Evolutionary conservation across 2,888 invertebrate species (phyloP).

Genomic region (Drosophila paucipuncta): DNA sequence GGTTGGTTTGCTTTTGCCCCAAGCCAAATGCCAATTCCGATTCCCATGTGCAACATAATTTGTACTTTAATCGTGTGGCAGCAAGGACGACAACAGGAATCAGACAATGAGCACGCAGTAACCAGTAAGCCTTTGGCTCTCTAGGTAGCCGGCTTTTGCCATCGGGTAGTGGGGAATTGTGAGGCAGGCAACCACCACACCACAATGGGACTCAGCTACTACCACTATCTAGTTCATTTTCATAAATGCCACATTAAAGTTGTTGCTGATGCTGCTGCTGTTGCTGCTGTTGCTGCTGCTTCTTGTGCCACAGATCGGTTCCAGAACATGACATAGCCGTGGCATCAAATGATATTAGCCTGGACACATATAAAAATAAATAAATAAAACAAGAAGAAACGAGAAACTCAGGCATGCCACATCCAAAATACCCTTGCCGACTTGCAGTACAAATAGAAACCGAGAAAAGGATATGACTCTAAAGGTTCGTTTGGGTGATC

Average conservation of each 20-base stretch:
- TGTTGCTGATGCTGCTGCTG: constrained; percentile 29
- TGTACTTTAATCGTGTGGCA: constrained; percentile 67
- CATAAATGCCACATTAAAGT: constrained; percentile 77
- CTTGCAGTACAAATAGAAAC: background rate
- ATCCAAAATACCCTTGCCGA: background rate
- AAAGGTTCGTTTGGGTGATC: background rate
- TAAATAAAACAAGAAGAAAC: background rate
- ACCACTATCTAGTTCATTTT: constrained; percentile 68
- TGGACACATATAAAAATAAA: constrained; percentile 21
- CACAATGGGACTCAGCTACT: constrained; percentile 31
- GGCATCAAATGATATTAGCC: constrained; percentile 59
- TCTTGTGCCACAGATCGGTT: constrained; percentile 33
- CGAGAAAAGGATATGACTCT: background rate
- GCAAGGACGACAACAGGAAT: constrained; percentile 23
- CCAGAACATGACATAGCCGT: constrained; percentile 49
- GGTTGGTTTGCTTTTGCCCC: constrained; percentile 3
- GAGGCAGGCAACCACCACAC: constrained; percentile 3
- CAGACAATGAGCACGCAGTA: background rate
- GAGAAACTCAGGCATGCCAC: background rate
- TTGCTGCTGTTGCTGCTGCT: constrained; percentile 20
- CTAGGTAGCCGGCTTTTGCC: background rate
- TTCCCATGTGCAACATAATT: constrained; percentile 74
- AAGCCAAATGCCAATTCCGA: constrained; percentile 46
- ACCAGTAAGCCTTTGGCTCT: background rate
- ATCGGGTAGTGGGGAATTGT: background rate